Conservation (phyloP, 2,113 vertebrate species). For the Ranitomeya imitator region DNA sequence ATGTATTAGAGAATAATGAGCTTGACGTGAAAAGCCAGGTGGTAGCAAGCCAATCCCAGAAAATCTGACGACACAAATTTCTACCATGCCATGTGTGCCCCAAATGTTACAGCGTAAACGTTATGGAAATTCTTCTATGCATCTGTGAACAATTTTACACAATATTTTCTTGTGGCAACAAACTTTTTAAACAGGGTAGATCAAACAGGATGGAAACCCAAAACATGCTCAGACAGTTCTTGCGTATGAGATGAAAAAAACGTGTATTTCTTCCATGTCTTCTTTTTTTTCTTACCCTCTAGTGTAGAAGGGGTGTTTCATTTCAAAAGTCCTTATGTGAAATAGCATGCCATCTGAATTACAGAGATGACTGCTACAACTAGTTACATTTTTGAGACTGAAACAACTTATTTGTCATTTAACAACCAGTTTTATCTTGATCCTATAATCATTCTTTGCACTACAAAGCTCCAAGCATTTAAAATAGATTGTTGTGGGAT, state of each 20-base stretch:
- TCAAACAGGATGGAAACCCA: constrained; percentile 54
- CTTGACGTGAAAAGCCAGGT: constrained; percentile 48
- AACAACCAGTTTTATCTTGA: constrained; percentile 35
- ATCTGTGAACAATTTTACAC: constrained; percentile 62
- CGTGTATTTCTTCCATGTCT: constrained; percentile 4
- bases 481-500: constrained; percentile 44
- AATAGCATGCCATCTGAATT: constrained; percentile 32
- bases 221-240: constrained; percentile 58
- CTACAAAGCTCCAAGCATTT: constrained; percentile 25
- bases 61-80: constrained; percentile 64
- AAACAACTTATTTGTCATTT: constrained; percentile 32
- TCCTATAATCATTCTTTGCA: constrained; percentile 47
- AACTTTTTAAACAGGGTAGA: constrained; percentile 59
- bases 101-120: constrained; percentile 64
- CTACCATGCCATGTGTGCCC: constrained; percentile 58
- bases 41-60: constrained; percentile 42
- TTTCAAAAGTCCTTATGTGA: constrained; percentile 10
- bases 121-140: constrained; percentile 61
- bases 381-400: constrained; percentile 13
- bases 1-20: constrained; percentile 34
- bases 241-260: constrained; percentile 37
- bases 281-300: background rate
- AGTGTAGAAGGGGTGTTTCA: background rate
- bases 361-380: constrained; percentile 22
- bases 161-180: constrained; percentile 50